Evolutionary conservation across 2,888 invertebrate genomes (phyloP).

Genomic region (Apamea epomidion): DNA sequence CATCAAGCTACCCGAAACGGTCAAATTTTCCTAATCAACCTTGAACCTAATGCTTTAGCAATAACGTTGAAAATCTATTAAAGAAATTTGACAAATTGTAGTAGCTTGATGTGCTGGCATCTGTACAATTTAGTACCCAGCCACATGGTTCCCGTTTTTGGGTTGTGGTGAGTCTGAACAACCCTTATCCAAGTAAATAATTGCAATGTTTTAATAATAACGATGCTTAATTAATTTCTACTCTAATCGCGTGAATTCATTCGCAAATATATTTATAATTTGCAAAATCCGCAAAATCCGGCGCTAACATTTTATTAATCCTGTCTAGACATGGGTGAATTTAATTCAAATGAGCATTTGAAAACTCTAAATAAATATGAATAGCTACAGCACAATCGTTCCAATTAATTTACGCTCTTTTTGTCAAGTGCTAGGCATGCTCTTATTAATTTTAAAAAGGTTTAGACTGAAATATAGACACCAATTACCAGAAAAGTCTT

Average conservation of each 20-base stretch:
- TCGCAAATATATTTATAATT: conserved; percentile 24
- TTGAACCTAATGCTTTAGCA: no score
- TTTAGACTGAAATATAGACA: neutral
- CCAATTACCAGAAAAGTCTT: neutral
- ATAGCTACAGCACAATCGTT: conserved; percentile 7
- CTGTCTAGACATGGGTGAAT: conserved; percentile 48
- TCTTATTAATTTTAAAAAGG: neutral
- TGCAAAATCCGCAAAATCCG: conserved; percentile 16
- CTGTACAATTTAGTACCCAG: neutral
- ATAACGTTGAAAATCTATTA: no score
- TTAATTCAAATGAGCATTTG: conserved; percentile 37
- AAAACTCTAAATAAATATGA: conserved; percentile 34
- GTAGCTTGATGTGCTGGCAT: no score
- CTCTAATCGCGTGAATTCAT: conserved; percentile 24
- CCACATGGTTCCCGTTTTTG: no score
- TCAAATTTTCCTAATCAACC: no score
- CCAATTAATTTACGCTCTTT: conserved; percentile 24
- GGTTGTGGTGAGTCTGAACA: neutral
- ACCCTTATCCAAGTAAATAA: conserved; percentile 1
- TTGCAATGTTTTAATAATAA: conserved; percentile 1
- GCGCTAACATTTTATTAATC: conserved; percentile 37
- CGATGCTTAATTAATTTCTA: conserved; percentile 27
- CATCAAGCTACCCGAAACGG: no score
- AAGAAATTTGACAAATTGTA: no score
- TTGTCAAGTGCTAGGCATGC: conserved; percentile 4